phyloP scores from a whole-genome alignment of 1,140 invertebrate species.

The Lordiphosa stackelbergi region DNA sequence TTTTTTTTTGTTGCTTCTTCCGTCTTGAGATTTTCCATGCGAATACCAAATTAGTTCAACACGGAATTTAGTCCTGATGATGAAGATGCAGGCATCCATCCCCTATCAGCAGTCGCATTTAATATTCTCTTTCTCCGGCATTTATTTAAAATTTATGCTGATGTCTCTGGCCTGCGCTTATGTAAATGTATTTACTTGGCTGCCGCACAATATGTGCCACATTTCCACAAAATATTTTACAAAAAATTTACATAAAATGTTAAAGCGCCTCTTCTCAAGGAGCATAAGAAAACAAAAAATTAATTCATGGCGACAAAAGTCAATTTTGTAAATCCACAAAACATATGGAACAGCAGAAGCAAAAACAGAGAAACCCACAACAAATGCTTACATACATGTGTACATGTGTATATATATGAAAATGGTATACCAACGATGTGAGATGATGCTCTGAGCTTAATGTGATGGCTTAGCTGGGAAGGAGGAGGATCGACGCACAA shows the following conservation, averaged over 20 bases:
- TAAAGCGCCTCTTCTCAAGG: constrained; percentile 22
- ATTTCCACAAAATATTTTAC: constrained; percentile 72
- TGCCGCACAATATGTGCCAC: constrained; percentile 66
- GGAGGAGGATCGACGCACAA: constrained; percentile 47
- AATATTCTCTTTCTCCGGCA: constrained; percentile 67
- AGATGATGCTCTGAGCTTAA: constrained; percentile 17
- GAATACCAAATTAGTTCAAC: constrained; percentile 36
- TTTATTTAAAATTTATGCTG: constrained; percentile 75
- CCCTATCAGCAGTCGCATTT: constrained; percentile 49
- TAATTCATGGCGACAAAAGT: constrained; percentile 74
- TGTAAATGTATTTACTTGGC: constrained; percentile 70
- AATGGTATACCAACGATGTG: constrained; percentile 62
- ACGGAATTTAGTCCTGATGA: constrained; percentile 25
- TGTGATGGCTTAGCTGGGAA: constrained; percentile 2
- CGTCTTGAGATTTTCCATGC: constrained; percentile 16
- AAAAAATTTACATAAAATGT: constrained; percentile 73
- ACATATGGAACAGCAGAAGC: constrained; percentile 53
- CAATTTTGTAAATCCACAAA: constrained; percentile 65
- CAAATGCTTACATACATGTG: constrained; percentile 8
- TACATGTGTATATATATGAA: constrained; percentile 27
- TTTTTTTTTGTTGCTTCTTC: constrained; percentile 6
- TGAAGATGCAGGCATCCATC: constrained; percentile 4
- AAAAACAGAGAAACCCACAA: constrained; percentile 7
- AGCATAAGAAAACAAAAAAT: constrained; percentile 43
- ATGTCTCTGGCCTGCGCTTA: constrained; percentile 64